Evolutionary conservation across 1,140 invertebrate species (phyloP).

Genomic region (Aethina tumida): DNA sequence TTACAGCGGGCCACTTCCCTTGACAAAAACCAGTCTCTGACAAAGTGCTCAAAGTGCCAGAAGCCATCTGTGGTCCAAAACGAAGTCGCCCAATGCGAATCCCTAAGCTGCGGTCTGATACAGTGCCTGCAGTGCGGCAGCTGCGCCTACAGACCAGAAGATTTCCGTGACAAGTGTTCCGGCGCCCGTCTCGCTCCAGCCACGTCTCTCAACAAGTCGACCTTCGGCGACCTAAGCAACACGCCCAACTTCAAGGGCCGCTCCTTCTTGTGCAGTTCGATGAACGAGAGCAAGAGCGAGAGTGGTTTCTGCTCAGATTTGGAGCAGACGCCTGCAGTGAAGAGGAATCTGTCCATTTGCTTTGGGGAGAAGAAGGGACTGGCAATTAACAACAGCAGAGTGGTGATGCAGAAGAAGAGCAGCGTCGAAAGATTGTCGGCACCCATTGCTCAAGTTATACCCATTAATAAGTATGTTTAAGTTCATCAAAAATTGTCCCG

Average conservation of each 20-base stretch:
- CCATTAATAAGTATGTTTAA: no score
- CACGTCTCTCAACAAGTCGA: no score
- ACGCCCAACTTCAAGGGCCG: no score
- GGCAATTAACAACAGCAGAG: constrained; percentile 10
- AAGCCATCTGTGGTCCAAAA: constrained; percentile 24
- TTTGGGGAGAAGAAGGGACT: constrained; percentile 6
- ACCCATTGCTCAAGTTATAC: no score
- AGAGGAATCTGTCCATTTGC: constrained; percentile 17
- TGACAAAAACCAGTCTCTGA: constrained; percentile 19
- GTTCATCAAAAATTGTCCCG: no score
- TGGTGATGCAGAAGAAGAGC: constrained; percentile 5
- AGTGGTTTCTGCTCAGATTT: constrained; percentile 7
- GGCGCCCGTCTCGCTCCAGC: constrained; percentile 6
- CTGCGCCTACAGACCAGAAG: constrained; percentile 18
- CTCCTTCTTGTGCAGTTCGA: constrained; percentile 1
- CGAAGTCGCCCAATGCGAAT: constrained; percentile 24
- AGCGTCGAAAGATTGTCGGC: no score
- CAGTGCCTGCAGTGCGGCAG: constrained; percentile 24
- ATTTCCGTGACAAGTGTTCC: constrained; percentile 24
- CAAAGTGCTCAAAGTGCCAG: constrained; percentile 22
- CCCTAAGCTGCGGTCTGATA: constrained; percentile 24
- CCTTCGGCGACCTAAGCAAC: background rate
- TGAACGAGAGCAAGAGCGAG: no score
- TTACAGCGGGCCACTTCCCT: constrained; percentile 17
- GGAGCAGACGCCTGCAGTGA: constrained; percentile 14